Evolutionary conservation across 2,888 invertebrate genomes (phyloP).

Genomic region (Lordiphosa fenestrarum): DNA sequence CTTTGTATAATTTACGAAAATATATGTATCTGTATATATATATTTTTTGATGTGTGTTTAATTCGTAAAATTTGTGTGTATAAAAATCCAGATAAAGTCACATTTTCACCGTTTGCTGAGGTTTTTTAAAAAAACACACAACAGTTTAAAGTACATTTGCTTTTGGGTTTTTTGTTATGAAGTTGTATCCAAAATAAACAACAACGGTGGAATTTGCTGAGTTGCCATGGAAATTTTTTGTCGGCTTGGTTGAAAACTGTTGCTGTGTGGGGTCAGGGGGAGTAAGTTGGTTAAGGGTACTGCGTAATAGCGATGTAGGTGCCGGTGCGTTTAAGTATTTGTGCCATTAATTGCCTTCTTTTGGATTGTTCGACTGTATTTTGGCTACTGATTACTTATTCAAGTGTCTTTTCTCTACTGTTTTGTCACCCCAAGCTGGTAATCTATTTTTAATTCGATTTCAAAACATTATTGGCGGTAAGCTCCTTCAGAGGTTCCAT

Average conservation of each 20-base stretch:
- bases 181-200: conserved; percentile 67
- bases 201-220: conserved; percentile 65
- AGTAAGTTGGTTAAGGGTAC: not conserved
- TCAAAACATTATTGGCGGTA: conserved; percentile 1
- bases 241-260: conserved; percentile 68
- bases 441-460: conserved; percentile 24
- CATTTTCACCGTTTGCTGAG: conserved; percentile 6
- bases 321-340: not conserved
- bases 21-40: conserved; percentile 14
- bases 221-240: conserved; percentile 63
- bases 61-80: conserved; percentile 30
- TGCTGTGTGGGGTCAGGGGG: conserved; percentile 46
- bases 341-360: no score
- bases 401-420: conserved; percentile 12
- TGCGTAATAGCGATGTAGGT: not conserved
- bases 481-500: not conserved
- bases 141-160: no score
- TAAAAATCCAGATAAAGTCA: conserved; percentile 24
- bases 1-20: conserved; percentile 14
- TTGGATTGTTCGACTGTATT: no score
- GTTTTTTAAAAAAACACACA: not conserved
- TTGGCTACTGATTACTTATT: conserved; percentile 15
- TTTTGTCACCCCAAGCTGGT: conserved; percentile 2
- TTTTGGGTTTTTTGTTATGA: not conserved
- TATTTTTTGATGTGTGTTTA: conserved; percentile 6